Percentiles rank a stretch among this genome's conserved stretches.
These are phyloP conservation scores for Buphagus erythrorhynchus DNA, from an alignment of 2,797 vertebrate species.

Conservation along the genomic window DNA sequence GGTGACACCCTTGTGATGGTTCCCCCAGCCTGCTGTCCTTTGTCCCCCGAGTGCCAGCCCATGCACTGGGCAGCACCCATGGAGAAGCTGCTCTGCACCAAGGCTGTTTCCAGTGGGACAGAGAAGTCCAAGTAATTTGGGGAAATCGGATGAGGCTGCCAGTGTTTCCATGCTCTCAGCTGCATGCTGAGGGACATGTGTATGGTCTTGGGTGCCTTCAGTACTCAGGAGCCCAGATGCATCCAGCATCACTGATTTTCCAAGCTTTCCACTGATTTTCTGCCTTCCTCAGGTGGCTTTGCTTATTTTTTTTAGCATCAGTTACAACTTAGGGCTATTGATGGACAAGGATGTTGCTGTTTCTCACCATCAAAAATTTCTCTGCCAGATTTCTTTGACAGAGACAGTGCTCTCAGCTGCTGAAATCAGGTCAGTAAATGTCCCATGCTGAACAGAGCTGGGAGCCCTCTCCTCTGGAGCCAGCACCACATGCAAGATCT, in stretches of 20 bases:
- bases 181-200: fast-evolving
- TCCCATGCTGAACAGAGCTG: not conserved
- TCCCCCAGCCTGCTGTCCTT: not conserved
- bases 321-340: not conserved
- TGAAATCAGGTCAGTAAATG: not conserved
- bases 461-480: not conserved
- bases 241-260: not conserved
- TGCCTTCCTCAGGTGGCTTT: not conserved
- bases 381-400: not conserved
- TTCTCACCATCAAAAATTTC: not conserved
- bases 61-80: fast-evolving
- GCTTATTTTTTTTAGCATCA: not conserved
- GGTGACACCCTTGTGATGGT: not conserved
- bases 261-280: not conserved
- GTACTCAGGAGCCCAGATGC: not conserved
- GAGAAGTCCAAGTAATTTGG: not conserved
- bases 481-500: not conserved
- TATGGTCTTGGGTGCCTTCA: not conserved
- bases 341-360: not conserved
- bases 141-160: not conserved
- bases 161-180: not conserved
- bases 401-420: not conserved
- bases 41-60: fast-evolving
- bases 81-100: not conserved
- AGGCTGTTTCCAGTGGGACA: not conserved